Base-by-base conservation (phyloP, 2,888 invertebrate genomes). In the Morpho achilles region DNA sequence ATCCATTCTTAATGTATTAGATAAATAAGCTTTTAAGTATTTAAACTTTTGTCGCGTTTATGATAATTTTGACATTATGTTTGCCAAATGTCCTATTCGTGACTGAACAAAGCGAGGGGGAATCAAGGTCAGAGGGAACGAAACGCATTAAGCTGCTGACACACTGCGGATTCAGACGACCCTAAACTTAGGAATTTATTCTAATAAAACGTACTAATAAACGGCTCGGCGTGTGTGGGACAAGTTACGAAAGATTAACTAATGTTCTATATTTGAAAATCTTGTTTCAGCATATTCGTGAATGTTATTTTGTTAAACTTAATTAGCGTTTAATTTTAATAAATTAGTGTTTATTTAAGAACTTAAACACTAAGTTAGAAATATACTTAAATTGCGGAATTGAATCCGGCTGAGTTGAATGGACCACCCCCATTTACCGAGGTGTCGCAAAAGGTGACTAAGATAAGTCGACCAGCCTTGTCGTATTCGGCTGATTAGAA, bases 181-280 rank as follows among this genome's bases (percentile, higher is more conserved):
- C 76, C 74, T 74, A 73, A 75, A 75, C 63, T 70, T 66, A 62
- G 71, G 70, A 73, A 79, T 77, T 69, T 72, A 68, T 73, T 75
- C 67, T 57, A 65, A 59, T 72, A 71, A 77, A 76, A 74, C 66
- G 74, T 66, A 67, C 66, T 59, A 67, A 62, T 61, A 62, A 64
- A 53, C 55, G 8, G 46, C 42, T 32, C 5, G 32, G 32, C 10
- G 9, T 16, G n/a, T 57, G 8, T 56, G 62, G 61, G 53, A 8
- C 60, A 73, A 75, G 68, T 60, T n/a, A 65, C 32, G 49, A 55
- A 32, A 32, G 1, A 32, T 32, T 5, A 16, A 59, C 50, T 40
- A 50, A 57, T 55, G 53, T 57, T 52, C n/a, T 8, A 6, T 16
- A 4, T 22, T 22, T 3, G 7, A 3, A 10, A 22, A 8, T 22